Base-by-base conservation (phyloP, 2,113 vertebrate species). In the Melanerpes formicivorus region DNA sequence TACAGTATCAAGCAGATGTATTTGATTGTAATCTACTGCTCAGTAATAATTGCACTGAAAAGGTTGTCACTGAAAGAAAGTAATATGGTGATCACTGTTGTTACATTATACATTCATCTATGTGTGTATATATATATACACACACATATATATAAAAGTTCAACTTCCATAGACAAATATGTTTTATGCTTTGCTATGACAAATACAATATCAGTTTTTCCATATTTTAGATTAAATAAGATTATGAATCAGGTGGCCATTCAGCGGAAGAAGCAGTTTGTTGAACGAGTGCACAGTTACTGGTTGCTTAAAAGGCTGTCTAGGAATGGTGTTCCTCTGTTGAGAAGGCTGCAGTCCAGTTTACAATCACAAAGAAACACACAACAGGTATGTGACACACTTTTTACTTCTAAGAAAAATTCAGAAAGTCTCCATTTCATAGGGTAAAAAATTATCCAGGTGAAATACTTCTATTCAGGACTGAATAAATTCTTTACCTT, bases 221-320 rank as follows among this genome's bases (percentile, higher is more conserved):
- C 82, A 3, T 97, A 67, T 98, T 97, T 88, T 90, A 99, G 99
- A 97, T 98, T 99, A 96, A 99, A 99, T 96, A 99, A 98, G 95
- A 99, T 99, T 94, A 97, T 99, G 87, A 99, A 99, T 97, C 99
- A 99, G 98, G 99, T 99, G 96, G 98, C 99, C 78, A 97, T 99
- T 89, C 99, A 98, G 95, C 99, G 99, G 97, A 99, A 99, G 98
- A 99, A 98, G 96, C 98, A 98, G 29, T 99, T 99, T 95, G 98
- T 99, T 67, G 99, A 99, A 96, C 98, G 99, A 78, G 98, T 98
- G 14, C 98, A 99, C 91, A 99, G 98, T 98, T 99, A 99, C 97
- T 99, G 99, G 99, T 97, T 98, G 19, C 98, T 99, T 64, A 99
- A 99, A 96, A 97, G 99, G 75, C 98, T 99, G 81, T 99, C 99